These are phyloP conservation scores for Macquaria australasica DNA, from an alignment of 2,113 vertebrate species.

Conservation along the genomic window DNA sequence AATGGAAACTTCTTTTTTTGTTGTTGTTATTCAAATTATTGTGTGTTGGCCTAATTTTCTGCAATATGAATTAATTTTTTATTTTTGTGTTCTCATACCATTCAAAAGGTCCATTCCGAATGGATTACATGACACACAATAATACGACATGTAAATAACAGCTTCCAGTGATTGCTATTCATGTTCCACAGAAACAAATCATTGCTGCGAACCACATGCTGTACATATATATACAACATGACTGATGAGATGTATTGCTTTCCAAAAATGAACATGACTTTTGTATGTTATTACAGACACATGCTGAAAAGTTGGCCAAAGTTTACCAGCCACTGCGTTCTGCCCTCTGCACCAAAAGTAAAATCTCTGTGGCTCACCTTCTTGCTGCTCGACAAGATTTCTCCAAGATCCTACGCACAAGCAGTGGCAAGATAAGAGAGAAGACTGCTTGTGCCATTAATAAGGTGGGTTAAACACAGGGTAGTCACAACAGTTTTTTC, in stretches of 20 bases:
- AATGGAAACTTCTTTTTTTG: neutral
- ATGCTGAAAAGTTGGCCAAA: slow-evolving; percentile 92
- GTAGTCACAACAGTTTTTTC: neutral
- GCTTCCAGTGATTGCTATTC: neutral
- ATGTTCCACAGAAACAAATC: neutral
- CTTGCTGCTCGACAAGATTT: slow-evolving; percentile 94
- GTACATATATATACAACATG: neutral
- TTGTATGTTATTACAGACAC: slow-evolving; percentile 82
- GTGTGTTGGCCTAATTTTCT: neutral
- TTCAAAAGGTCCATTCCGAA: neutral
- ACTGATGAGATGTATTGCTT: neutral
- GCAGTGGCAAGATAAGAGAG: slow-evolving; percentile 93
- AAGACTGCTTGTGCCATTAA: slow-evolving; percentile 97
- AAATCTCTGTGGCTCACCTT: slow-evolving; percentile 91
- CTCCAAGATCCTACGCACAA: slow-evolving; percentile 96
- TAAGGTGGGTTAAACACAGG: slow-evolving; percentile 85
- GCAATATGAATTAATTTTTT: neutral
- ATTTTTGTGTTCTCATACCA: neutral
- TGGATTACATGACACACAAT: neutral
- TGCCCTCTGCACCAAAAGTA: slow-evolving; percentile 86
- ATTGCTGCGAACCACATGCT: neutral
- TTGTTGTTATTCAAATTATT: neutral
- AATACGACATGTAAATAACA: neutral
- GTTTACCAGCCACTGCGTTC: slow-evolving; percentile 94
- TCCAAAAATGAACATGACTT: neutral